phyloP scores from a whole-genome alignment of 2,888 invertebrate genomes.

The Agonum fuliginosum region DNA sequence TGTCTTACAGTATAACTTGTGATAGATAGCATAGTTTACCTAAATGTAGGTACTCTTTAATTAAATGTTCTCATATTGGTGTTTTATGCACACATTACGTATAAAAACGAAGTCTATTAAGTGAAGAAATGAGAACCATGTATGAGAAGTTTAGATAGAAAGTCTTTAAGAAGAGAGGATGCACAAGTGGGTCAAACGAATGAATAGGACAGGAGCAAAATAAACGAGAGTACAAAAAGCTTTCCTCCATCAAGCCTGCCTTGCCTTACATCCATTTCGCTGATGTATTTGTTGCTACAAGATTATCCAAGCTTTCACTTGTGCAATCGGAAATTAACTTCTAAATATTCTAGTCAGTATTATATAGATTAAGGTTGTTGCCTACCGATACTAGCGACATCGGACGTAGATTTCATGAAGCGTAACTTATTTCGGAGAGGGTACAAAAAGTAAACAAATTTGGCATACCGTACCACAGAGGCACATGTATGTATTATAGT shows the following conservation, averaged over 20 bases:
- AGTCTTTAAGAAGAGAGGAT: neutral
- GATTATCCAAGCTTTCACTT: neutral
- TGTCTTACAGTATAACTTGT: no score
- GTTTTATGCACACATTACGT: neutral
- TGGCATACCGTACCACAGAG: no score
- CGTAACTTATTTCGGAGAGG: no score
- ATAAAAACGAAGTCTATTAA: conserved; percentile 32
- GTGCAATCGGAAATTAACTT: neutral
- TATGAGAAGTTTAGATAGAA: no score
- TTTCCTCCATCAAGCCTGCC: conserved; percentile 44
- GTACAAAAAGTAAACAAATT: no score
- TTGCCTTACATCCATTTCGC: neutral
- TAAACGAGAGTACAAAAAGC: conserved; percentile 52
- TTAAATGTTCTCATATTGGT: no score
- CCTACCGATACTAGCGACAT: neutral
- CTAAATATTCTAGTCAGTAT: no score
- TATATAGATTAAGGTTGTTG: no score
- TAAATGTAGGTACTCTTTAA: no score
- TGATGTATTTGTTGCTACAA: conserved; percentile 37
- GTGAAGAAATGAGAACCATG: neutral
- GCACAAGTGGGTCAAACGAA: conserved; percentile 41
- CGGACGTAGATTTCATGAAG: no score
- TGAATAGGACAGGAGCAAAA: conserved; percentile 38
- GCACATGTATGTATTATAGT: no score
- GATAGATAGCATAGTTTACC: no score